Base-by-base conservation (phyloP, 2,113 vertebrate species). In the Zosterops lateralis region DNA sequence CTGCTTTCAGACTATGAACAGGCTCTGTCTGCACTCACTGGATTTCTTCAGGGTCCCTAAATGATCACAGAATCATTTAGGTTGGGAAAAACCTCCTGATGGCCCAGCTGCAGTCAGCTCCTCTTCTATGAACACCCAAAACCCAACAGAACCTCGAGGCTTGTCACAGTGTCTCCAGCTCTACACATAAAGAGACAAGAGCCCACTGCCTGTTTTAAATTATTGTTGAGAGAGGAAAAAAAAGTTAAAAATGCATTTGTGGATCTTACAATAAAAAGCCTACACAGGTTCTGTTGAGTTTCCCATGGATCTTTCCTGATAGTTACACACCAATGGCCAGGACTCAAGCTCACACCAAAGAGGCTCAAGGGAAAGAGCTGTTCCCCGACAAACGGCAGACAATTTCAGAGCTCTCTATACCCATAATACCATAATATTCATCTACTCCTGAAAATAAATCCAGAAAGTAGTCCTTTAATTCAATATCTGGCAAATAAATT, bases 81-180 rank as follows among this genome's bases (percentile, higher is more conserved):
- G 20, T 7, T 66, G 51, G 58, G 22, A 19, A 62, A 26, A 38
- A 34, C 4, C 20, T 53, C 21, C 45, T 31, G 66, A 9, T 15
- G 61, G 12, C 4, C 20, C 45, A 64, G 34, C 9, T 47, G 42
- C 56, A 58, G 15, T 0, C 4, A 94, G 12, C 28, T 68, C 70
- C 40, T 78, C 38, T 42, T 80, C 21, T 4, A 44, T 28, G 85
- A 68, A 4, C 32, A 56, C 14, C 32, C 56, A 71, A 42, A 29
- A 25, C 7, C 2, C 14, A 53, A 6, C 45, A 87, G 48, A 19
- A 80, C 3, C 22, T 47, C 0, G 0, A 81, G 18, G 32, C 5
- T 86, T 53, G 7, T 32, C 83, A 38, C 0, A 2, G 0, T 4
- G 15, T 17, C 15, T 73, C 67, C n/a, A 66, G 4, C 14, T 14